Evolutionary conservation across 2,888 invertebrate species (phyloP).

Genomic region (Acleris laterana): DNA sequence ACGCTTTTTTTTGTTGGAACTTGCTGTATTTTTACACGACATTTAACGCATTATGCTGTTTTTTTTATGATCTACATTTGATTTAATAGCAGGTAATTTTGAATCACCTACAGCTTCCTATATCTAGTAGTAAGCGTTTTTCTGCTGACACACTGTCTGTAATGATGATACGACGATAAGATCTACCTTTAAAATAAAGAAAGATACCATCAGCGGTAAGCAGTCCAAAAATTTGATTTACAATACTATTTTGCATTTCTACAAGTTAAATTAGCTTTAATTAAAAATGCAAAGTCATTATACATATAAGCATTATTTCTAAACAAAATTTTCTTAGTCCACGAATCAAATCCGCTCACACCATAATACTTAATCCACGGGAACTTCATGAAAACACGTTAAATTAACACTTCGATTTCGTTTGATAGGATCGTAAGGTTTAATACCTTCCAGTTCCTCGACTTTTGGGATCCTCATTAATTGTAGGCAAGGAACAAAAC

Average conservation of each 20-base stretch:
- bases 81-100: constrained; percentile 17
- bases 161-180: too few relatives aligned
- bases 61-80: constrained; percentile 4
- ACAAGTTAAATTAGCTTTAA: too few relatives aligned
- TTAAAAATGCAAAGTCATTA: too few relatives aligned
- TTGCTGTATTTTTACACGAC: constrained; percentile 18
- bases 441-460: constrained; percentile 31
- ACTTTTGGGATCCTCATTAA: constrained; percentile 52
- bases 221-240: too few relatives aligned
- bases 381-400: constrained; percentile 7
- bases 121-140: too few relatives aligned
- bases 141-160: too few relatives aligned
- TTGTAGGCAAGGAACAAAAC: constrained; percentile 47
- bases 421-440: constrained; percentile 34
- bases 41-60: constrained; percentile 11
- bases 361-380: background rate
- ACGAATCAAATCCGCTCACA: background rate
- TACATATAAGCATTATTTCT: too few relatives aligned
- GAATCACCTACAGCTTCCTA: too few relatives aligned
- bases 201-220: too few relatives aligned
- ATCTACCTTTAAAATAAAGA: too few relatives aligned
- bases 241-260: too few relatives aligned
- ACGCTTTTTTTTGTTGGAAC: constrained; percentile 24
- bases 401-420: constrained; percentile 23
- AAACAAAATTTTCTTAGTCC: too few relatives aligned